These are phyloP conservation scores for Acyrthosiphon pisum DNA, from an alignment of 1,140 invertebrate species.

Conservation along the genomic window DNA sequence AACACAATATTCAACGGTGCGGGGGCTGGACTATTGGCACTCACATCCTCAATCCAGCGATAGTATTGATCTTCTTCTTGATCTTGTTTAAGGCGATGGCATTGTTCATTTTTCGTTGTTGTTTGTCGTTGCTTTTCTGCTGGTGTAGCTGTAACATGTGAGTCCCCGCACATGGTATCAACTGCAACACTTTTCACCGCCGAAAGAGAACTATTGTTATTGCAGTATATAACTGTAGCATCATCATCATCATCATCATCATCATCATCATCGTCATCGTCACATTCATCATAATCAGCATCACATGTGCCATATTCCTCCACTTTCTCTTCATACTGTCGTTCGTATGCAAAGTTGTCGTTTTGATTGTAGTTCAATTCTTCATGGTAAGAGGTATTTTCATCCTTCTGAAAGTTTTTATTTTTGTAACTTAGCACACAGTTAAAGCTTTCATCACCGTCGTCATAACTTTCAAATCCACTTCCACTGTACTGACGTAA, in stretches of 20 bases:
- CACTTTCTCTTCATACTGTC: neutral
- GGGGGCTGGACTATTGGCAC: neutral
- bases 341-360: neutral
- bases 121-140: neutral
- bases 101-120: neutral
- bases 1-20: neutral
- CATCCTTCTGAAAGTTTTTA: no score
- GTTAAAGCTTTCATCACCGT: neutral
- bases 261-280: neutral
- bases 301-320: neutral
- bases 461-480: no score
- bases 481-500: neutral
- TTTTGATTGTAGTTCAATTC: neutral
- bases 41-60: neutral
- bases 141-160: neutral
- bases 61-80: neutral
- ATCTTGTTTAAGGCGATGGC: no score
- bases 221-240: neutral
- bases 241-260: slow-evolving; percentile 28
- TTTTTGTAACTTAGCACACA: neutral
- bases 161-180: neutral
- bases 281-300: neutral
- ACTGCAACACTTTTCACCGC: neutral
- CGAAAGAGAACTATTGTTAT: neutral
- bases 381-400: neutral